Base-by-base conservation (phyloP, 2,797 vertebrate species). In the Halcyon leucocephala region DNA sequence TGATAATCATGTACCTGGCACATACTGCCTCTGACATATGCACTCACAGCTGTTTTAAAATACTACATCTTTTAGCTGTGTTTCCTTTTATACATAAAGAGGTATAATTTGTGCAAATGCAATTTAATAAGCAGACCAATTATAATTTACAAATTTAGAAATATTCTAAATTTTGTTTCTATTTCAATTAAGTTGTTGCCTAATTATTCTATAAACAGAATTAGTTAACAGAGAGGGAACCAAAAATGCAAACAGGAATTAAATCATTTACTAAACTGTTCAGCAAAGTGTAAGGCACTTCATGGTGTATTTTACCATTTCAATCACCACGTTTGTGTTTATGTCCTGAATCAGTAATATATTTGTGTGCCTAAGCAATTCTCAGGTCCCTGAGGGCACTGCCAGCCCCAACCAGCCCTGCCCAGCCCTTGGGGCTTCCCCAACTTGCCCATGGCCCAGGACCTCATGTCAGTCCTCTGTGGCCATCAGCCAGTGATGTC, bases 131-230 rank as follows among this genome's bases (percentile, higher is more conserved):
- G 78, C 79, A 87, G 37, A 11, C 52, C 66, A 94, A 96, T 93
- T 94, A 96, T 87, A 92, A 91, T 94, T 94, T 96, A 72, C 82
- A 60, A 74, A 87, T 96, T 84, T 91, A 78, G 79, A 93, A 96
- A 91, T 91, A 39, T 24, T 72, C 76, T 71, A 81, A 74, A 94
- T 93, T 97, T 91, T 96, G 76, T 93, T 95, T 96, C 84, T 91
- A 8, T 95, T 96, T 96, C 91, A 95, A 82, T 96, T 92, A 95
- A 94, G 88, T 87, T 64, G 61, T 76, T 96, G 70, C 44, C 29
- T 95, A 95, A 95, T 95, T 84, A 89, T 92, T 94, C 69, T 74
- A 85, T 94, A 85, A 96, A 94, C 92, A 89, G 78, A 89, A 93
- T 93, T 92, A 94, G 22, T 57, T 91, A 85, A 86, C 26, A 28